Percentiles rank a stretch among this genome's conserved stretches.
These are phyloP conservation scores for Platysteira castanea DNA, from an alignment of 2,113 vertebrate genomes.

Conservation along the genomic window DNA sequence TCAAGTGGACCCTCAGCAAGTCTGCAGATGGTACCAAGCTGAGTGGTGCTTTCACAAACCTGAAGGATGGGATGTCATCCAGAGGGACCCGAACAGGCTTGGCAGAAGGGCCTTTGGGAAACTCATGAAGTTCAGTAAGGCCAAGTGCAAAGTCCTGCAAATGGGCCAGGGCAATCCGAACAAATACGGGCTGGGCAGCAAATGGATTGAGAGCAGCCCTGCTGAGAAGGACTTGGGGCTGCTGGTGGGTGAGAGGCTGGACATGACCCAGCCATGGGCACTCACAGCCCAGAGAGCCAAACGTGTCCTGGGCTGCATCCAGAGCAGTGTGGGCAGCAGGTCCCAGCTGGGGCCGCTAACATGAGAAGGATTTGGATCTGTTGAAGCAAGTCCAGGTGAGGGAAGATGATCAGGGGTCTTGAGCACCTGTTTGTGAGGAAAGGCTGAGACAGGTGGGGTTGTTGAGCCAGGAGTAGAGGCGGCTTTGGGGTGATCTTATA, in stretches of 20 bases:
- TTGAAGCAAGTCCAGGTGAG: neutral
- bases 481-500: neutral
- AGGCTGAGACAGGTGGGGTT: neutral
- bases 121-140: neutral
- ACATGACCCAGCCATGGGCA: neutral
- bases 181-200: neutral
- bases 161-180: neutral
- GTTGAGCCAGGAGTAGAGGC: neutral
- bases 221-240: neutral
- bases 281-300: neutral
- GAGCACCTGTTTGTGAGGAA: neutral
- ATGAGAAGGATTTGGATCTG: neutral
- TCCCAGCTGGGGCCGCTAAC: rapidly evolving
- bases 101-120: neutral
- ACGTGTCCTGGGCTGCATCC: rapidly evolving
- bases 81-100: neutral
- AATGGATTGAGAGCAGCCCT: neutral
- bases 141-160: neutral
- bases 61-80: neutral
- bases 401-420: neutral
- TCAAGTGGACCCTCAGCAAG: neutral
- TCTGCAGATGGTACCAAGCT: neutral
- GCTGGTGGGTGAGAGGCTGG: neutral
- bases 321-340: neutral
- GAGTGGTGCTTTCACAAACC: neutral